A percentile compares a stretch with the other conserved stretches of the same genome.
Conservation (phyloP, 1,140 invertebrate species). For the Zophobas morio region DNA sequence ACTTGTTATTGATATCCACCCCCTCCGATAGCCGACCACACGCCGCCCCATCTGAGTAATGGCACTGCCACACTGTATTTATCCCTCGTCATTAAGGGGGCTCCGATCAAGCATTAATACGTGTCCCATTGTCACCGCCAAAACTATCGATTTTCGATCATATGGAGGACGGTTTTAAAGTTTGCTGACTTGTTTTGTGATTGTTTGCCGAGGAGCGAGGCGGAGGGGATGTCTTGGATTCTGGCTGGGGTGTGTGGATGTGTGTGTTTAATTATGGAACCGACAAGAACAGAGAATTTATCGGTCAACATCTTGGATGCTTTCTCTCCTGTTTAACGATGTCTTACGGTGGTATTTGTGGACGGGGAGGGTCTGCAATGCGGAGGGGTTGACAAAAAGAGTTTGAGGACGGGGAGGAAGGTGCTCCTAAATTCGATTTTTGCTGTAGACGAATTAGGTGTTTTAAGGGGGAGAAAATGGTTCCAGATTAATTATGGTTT, state of each 20-base stretch:
- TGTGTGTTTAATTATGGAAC: slow-evolving; percentile 50
- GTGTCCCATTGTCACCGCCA: slow-evolving; percentile 23
- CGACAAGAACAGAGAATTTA: slow-evolving; percentile 49
- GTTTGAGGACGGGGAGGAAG: no score
- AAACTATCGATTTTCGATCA: slow-evolving; percentile 33
- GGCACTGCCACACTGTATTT: slow-evolving; percentile 44
- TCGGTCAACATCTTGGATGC: slow-evolving; percentile 49
- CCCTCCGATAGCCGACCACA: slow-evolving; percentile 37
- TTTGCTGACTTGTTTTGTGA: background rate
- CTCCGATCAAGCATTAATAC: slow-evolving; percentile 41
- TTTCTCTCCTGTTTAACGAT: slow-evolving; percentile 29
- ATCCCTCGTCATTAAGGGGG: slow-evolving; percentile 41
- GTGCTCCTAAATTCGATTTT: no score
- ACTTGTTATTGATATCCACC: slow-evolving; percentile 56
- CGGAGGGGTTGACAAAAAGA: slow-evolving; percentile 1
- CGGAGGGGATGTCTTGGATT: background rate
- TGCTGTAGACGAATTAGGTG: no score
- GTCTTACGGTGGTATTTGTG: slow-evolving; percentile 1
- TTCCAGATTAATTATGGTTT: no score
- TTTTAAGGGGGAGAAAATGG: no score
- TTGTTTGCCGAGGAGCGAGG: slow-evolving; percentile 11
- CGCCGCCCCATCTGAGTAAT: slow-evolving; percentile 41
- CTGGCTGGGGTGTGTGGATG: slow-evolving; percentile 24
- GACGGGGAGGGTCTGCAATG: slow-evolving; percentile 1
- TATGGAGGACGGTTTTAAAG: slow-evolving; percentile 8